Evolutionary conservation across 2,113 vertebrate species (phyloP), one percentile per base, ranked within the genome.

Genomic region (Gila orcuttii): DNA sequence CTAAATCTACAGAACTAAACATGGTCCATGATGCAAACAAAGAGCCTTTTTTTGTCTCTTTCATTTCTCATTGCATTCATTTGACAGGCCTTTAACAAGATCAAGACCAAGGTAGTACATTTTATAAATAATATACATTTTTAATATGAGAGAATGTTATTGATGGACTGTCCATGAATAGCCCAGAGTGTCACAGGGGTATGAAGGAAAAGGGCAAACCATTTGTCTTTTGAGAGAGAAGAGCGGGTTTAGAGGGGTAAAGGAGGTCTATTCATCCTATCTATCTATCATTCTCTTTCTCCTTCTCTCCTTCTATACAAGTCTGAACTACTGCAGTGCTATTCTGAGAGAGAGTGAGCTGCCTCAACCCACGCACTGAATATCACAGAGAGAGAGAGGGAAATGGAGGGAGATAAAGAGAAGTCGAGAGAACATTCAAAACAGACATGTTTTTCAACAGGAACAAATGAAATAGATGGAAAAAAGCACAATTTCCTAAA

Each of bases 271-370:
- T 86, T 85, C 76, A 86, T 87, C 69, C 82, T 76, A 77, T 79
- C 86, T 83, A 86, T 69, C 86, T 83, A 86, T 69, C 73, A 86
- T 83, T 87, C 88, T 91, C 76, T 83, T 79, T 83, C 81, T 86
- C 80, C 47, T 82, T 84, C 79, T 74, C 76, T 86, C 77, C 52
- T 80, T 84, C 69, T 55, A 84, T 85, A 86, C 64, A 87, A 86
- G 87, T 79, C 86, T 84, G 85, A 87, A 81, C 77, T 89, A 86
- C 94, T 94, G 94, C 94, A 94, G 90, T 95, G 94, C 94, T 95
- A 95, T 95, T 95, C 94, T 94, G 93, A 95, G 94, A 95, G 94
- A 95, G 94, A 95, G 93, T 94, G 95, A 93, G 94, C 94, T 93
- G 94, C 94, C 91, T 93, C 94, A 95, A 88, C 95, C 95, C 95